Evolutionary conservation across 2,113 vertebrate genomes (phyloP), one percentile per base, ranked within the genome.

Genomic region (Clinocottus analis): DNA sequence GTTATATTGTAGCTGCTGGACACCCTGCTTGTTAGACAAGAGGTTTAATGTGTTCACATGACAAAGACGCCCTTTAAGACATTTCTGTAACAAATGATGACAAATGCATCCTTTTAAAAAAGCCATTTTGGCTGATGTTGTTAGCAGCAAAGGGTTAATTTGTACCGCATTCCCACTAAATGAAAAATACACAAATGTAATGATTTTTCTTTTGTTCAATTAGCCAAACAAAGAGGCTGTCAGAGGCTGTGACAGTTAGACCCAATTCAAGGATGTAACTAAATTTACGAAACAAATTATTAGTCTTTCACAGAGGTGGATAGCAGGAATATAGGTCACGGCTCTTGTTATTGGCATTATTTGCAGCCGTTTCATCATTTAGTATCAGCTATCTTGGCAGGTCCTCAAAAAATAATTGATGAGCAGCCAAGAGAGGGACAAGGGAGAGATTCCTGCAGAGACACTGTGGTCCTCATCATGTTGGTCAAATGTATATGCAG

Each of bases 311-410:
- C 65, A 67, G 45, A 67, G 17, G 17, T 64, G 25, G 21, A 27
- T 10, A 51, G 23, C 27, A 16, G 64, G 39, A 58, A 66, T 66
- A 77, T 3, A 37, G 60, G 21, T 39, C 49, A 58, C 7, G 4
- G 41, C 37, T 14, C 53, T 29, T 79, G 21, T 45, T 31, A 51
- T 77, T 69, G 75, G n/a, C 16, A 59, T n/a, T 68, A 56, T 43
- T 51, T 73, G 23, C 47, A 74, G 69, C 56, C 29, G n/a, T 74
- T 77, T 47, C 12, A 79, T 73, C 49, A 56, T 79, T 86, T 51
- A 41, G 9, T 23, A 58, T 69, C 11, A 35, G 61, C 39, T 62
- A 61, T 21, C 17, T 63, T 37, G n/a, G 63, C 31, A 62, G 76
- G 77, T 6, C 25, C 12, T 55, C 10, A 45, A 55, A 59, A 67